These are phyloP conservation scores for Amyelois transitella DNA, from an alignment of 1,140 invertebrate genomes.

Conservation along the genomic window DNA sequence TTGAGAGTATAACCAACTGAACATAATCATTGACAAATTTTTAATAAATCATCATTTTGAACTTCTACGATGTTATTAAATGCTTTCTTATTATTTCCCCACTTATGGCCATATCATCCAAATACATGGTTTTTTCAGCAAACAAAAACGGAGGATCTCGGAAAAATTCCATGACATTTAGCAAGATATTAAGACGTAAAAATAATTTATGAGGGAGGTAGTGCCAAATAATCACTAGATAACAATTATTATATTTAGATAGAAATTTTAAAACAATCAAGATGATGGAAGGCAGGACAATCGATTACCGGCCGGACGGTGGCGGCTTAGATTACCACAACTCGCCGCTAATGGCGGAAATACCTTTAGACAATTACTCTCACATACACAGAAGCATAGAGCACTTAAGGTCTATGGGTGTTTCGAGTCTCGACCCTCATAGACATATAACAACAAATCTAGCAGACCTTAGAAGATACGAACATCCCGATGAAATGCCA, in stretches of 20 bases:
- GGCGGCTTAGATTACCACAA: slow-evolving; percentile 77
- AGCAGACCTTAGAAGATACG: slow-evolving; percentile 71
- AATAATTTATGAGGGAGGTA: slow-evolving; percentile 68
- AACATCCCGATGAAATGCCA: slow-evolving; percentile 70
- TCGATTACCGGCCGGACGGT: slow-evolving; percentile 75
- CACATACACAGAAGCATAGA: slow-evolving; percentile 82
- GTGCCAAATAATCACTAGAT: slow-evolving; percentile 60
- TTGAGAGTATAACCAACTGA: neutral
- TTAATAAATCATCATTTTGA: slow-evolving; percentile 5
- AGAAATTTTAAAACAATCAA: slow-evolving; percentile 50
- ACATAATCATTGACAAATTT: neutral
- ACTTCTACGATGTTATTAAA: neutral
- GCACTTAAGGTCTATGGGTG: slow-evolving; percentile 77
- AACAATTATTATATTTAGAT: slow-evolving; percentile 61
- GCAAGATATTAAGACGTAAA: slow-evolving; percentile 43
- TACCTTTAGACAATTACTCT: slow-evolving; percentile 76
- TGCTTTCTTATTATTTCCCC: neutral
- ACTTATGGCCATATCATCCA: neutral
- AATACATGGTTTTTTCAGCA: slow-evolving; percentile 34
- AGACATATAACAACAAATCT: slow-evolving; percentile 67
- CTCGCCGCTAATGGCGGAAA: slow-evolving; percentile 77
- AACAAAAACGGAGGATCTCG: slow-evolving; percentile 63
- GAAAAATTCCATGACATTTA: slow-evolving; percentile 66
- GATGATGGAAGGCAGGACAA: slow-evolving; percentile 77
- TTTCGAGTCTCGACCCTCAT: slow-evolving; percentile 73